Base-by-base conservation (phyloP, 2,888 invertebrate genomes). In the Philonicus albiceps region DNA sequence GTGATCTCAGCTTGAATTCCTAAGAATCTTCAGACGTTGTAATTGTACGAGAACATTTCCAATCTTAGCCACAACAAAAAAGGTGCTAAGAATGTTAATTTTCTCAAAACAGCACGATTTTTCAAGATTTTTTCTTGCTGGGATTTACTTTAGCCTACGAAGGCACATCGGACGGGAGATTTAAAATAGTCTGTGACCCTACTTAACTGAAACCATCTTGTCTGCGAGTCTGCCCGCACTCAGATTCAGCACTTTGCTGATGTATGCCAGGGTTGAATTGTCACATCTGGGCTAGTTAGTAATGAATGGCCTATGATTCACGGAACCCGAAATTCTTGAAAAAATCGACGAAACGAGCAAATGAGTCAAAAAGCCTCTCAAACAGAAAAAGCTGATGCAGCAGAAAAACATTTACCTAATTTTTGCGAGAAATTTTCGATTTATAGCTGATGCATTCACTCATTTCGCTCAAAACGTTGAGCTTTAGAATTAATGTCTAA, bases 181-280 rank as follows among this genome's bases (percentile, higher is more conserved):
- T 75, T 76, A 76, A 76, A 76, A 76, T 76, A 76, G 37, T 19
- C 76, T 76, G 34, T 43, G 76, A 76, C 76, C 76, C 76, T 76
- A 76, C 76, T 76, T 76, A 76, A 76, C 76, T 19, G 76, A 76
- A 76, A 40, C 40, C 37, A 40, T 40, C 40, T 76, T 40, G 22
- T 22, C 22, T 27, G 4, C 40, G 40, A 22, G 22, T 22, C 22
- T 27, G 4, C 34, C 34, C 76, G 37, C 22, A 22, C 37, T 40
- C 34, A n/a, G 43, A 40, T 22, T 43, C 40, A 22, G 22, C 19
- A 6, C n/a, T 76, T 13, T 34, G 19, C 34, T 76, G 4, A 22
- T 40, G 40, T 76, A 13, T 76, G 34, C 22, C 53, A 53, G 53
- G 30, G 27, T 53, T 80, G 49, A 80, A 80, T 49, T 80, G 49